Conservation (phyloP, 1,140 invertebrate genomes). For the Pachypeltis micranthus region DNA sequence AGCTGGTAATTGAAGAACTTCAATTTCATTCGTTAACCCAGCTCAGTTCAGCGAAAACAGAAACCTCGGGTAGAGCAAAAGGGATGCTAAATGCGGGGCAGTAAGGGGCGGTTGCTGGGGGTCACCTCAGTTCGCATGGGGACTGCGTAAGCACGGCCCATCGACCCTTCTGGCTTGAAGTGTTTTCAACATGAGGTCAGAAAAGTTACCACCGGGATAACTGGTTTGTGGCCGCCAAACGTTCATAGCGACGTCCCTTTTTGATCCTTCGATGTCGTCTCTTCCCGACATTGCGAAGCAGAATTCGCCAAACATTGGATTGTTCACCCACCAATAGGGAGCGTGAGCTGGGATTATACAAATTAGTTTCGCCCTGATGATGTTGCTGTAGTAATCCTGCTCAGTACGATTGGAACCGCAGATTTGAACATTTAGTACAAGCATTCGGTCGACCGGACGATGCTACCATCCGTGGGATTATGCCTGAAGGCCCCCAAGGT, state of each 20-base stretch:
- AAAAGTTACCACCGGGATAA: conserved; percentile 80
- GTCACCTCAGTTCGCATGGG: conserved; percentile 60
- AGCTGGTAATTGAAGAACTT: no score
- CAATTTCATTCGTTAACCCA: no score
- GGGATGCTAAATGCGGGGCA: conserved; percentile 71
- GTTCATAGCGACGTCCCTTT: conserved; percentile 73
- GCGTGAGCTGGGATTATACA: conserved; percentile 65
- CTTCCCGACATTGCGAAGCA: conserved; percentile 79
- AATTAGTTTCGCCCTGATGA: conserved; percentile 62
- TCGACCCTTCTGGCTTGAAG: conserved; percentile 62
- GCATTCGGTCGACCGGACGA: conserved; percentile 54
- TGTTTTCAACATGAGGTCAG: conserved; percentile 67
- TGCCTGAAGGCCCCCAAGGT: conserved; percentile 74
- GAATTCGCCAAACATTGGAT: conserved; percentile 72
- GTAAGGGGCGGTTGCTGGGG: conserved; percentile 62
- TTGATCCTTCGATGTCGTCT: conserved; percentile 76
- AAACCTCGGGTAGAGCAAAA: conserved; percentile 75
- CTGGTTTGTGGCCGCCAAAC: conserved; percentile 72
- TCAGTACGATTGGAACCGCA: conserved; percentile 65
- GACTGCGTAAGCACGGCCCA: conserved; percentile 67
- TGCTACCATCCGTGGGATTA: conserved; percentile 71
- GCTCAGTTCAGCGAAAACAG: conserved; percentile 70
- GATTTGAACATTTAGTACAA: conserved; percentile 67
- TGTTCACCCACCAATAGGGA: conserved; percentile 64
- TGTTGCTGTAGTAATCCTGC: conserved; percentile 49